Base-by-base conservation (phyloP, 2,113 vertebrate species). In the Pardalotus punctatus region DNA sequence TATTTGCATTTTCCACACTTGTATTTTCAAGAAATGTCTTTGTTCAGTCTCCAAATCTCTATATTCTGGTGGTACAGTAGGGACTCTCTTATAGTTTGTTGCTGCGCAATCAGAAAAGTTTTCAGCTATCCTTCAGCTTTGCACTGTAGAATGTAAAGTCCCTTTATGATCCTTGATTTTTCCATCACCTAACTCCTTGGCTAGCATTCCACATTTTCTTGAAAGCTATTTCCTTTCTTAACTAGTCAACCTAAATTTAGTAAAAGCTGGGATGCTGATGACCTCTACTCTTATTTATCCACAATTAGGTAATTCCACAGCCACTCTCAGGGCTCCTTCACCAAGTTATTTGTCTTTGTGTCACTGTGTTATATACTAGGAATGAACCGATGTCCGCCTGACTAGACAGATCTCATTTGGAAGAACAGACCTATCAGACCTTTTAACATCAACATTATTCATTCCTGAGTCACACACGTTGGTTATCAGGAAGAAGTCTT, bases 181-280 rank as follows among this genome's bases (percentile, higher is more conserved):
- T 95, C 88, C 87, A 97, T 78, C 90, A 86, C 86, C 88, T 93
- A 91, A 92, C 17, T 56, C 96, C 45, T 95, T 98, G 94, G 95
- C n/a, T 3, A 83, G 27, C 66, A 57, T 56, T 97, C 20, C 54
- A 92, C 45, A 54, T 96, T 97, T 97, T 96, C 92, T 96, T 95
- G 81, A 73, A 96, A 97, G 87, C 84, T 90, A 94, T 95, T 97
- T 96, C 73, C 95, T 95, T 94, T 91, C 93, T 95, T 95, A 90
- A 97, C 88, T 64, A 94, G 82, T 94, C 78, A 77, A 66, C 35
- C 88, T 95, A 96, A 93, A 97, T 96, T 97, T 96, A 94, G 86
- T 69, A 93, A 97, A 88, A 86, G 25, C 58, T 82, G 72, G 43
- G 81, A 86, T 88, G 35, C 61, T 62, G 66, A 74, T 85, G 93